Evolutionary conservation across 37 sponge, comb jelly and placozoan genomes (phyloP).

Genomic region (Crambe crambe): DNA sequence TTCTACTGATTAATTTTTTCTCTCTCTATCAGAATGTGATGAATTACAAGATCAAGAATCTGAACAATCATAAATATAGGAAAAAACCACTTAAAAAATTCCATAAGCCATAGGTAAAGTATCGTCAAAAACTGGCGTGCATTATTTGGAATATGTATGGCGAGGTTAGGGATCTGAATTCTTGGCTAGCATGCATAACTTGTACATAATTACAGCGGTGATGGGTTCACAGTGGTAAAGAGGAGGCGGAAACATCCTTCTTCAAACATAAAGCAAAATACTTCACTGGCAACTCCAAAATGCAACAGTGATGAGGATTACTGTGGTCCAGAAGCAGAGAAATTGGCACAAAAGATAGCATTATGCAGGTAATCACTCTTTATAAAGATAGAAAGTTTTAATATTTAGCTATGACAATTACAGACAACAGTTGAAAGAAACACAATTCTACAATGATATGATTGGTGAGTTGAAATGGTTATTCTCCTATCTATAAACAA

Average conservation of each 20-base stretch:
- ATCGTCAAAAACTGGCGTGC: no score
- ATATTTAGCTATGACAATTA: neutral
- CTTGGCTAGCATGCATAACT: no score
- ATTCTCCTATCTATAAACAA: neutral
- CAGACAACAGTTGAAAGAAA: conserved; percentile 1
- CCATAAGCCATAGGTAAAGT: no score
- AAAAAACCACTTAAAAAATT: no score
- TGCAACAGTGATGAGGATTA: neutral
- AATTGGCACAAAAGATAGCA: neutral
- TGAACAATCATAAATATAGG: no score
- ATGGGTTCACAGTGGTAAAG: conserved; percentile 1
- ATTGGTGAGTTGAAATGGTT: neutral
- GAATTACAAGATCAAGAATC: no score
- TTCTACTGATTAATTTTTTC: no score
- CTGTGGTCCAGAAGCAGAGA: neutral
- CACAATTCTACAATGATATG: neutral
- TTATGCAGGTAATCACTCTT: neutral
- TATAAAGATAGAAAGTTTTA: neutral
- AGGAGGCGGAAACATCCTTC: neutral
- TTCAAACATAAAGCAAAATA: neutral
- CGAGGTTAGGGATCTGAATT: no score
- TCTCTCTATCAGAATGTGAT: no score
- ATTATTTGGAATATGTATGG: neutral
- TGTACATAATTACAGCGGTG: neutral
- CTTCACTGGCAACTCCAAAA: neutral